These are phyloP conservation scores for Acridotheres tristis DNA, from an alignment of 2,797 vertebrate genomes.

Conservation along the genomic window DNA sequence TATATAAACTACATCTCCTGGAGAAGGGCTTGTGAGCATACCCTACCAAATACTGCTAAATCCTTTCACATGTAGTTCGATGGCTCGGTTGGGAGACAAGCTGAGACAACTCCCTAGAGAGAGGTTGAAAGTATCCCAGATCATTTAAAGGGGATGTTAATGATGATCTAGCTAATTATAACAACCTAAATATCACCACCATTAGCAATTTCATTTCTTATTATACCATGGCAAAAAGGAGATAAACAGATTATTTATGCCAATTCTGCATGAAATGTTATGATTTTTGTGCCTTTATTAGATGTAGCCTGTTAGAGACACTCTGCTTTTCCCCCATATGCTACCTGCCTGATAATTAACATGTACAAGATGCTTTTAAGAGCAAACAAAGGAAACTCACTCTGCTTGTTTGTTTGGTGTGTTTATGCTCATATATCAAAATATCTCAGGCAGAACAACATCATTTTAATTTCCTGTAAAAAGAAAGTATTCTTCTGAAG, in stretches of 20 bases:
- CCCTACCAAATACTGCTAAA: not conserved
- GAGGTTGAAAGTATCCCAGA: constrained; percentile 5
- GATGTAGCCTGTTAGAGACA: not conserved
- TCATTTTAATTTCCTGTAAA: not conserved
- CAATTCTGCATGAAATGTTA: not conserved
- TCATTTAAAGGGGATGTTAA: constrained; percentile 43
- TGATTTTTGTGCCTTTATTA: not conserved
- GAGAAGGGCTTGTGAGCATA: not conserved
- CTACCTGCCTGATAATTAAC: not conserved
- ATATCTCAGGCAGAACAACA: not conserved
- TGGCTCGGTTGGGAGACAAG: not conserved
- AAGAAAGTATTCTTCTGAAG: not conserved
- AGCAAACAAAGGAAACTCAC: not conserved
- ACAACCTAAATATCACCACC: constrained; percentile 1
- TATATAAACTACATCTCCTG: not conserved
- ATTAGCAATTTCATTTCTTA: constrained; percentile 19
- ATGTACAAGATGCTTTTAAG: not conserved
- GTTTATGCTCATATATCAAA: not conserved
- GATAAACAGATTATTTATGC: constrained; percentile 52
- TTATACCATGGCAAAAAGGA: constrained; percentile 22
- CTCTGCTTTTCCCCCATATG: not conserved
- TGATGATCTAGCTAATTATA: constrained; percentile 36
- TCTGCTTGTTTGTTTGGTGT: not conserved
- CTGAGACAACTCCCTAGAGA: not conserved
- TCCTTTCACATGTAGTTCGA: not conserved